Base-by-base conservation (phyloP, 53 echinoderm and acorn worm genomes). In the Echinarachnius parma region DNA sequence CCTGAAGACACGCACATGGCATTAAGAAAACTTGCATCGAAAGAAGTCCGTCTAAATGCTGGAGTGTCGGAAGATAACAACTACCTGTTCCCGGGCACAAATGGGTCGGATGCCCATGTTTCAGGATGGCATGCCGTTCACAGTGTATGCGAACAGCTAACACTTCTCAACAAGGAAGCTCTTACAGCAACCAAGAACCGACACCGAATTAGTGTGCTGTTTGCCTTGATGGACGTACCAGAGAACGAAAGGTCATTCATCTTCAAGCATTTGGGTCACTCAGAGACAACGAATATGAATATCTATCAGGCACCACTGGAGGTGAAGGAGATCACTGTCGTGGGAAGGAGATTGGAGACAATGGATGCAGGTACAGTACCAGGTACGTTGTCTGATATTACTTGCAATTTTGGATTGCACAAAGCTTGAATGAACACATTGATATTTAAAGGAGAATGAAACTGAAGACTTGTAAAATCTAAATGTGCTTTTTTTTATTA, bases 271-370 rank as follows among this genome's bases (percentile, higher is more conserved):
- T 70, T 89, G 81, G 90, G 85, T 5, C 90, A 89, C 46, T 80
- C 81, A 1, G 61, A 55, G 56, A 46, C 62, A 20, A 77, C 62
- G 23, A 89, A 89, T 65, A 5, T 14, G 34, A 63, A 81, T 45
- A 75, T 89, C 13, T 89, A 89, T 49, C 89, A 89, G 62, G 81
- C 84, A 15, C 90, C 90, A 33, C 60, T 80, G 16, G 84, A 69
- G 4, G 31, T 84, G 1, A 60, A 39, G 66, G 78, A 84, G 44
- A 53, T 84, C 31, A 21, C 39, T 28, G 69, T 54, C 21, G 83
- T 83, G 16, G 83, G 83, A 48, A 42, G 50, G 36, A 36, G 57
- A 16, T 36, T 83, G 22, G 66, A 65, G n/a, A 16, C 44, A 34
- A 77, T 83, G 56, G 83, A 83, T 60, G 22, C 53, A 53, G 53